phyloP scores from a whole-genome alignment of 2,797 vertebrate genomes.

The Octomys mimax region DNA sequence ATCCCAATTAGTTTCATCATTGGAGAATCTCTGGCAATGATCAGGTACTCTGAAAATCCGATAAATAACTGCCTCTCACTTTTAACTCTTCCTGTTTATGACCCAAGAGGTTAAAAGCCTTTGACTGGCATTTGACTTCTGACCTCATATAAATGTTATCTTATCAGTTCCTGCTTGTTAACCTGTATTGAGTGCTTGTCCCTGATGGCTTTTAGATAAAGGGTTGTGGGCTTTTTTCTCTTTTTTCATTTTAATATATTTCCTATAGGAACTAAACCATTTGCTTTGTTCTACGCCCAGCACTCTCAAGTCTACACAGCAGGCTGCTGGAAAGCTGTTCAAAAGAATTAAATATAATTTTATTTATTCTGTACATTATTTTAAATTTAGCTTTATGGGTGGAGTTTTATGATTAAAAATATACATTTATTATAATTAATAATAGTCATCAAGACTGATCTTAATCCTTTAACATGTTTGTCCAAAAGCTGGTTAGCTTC shows the following conservation, averaged over 20 bases:
- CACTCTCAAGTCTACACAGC: slow-evolving; percentile 79
- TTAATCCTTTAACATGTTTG: slow-evolving; percentile 59
- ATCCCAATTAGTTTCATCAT: slow-evolving; percentile 85
- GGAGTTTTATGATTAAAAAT: slow-evolving; percentile 59
- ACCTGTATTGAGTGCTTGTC: slow-evolving; percentile 93
- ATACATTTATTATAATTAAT: slow-evolving; percentile 75
- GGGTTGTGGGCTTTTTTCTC: slow-evolving; percentile 70
- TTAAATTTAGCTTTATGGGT: slow-evolving; percentile 63
- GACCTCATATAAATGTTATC: slow-evolving; percentile 96
- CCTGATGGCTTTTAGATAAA: slow-evolving; percentile 92
- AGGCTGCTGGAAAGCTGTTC: slow-evolving; percentile 85
- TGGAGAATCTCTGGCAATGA: slow-evolving; percentile 79
- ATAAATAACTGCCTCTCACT: slow-evolving; percentile 90
- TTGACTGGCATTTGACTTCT: slow-evolving; percentile 97
- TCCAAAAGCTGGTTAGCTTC: slow-evolving; percentile 37
- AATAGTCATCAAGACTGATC: slow-evolving; percentile 56
- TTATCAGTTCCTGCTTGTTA: slow-evolving; percentile 95
- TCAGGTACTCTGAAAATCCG: slow-evolving; percentile 87
- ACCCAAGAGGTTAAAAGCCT: slow-evolving; percentile 96
- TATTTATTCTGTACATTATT: slow-evolving; percentile 62
- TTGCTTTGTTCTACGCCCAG: slow-evolving; percentile 85
- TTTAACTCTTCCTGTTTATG: slow-evolving; percentile 94
- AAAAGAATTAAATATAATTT: slow-evolving; percentile 80
- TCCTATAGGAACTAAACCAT: slow-evolving; percentile 88
- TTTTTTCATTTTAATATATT: slow-evolving; percentile 88